These are phyloP conservation scores for Thalassophryne amazonica DNA, from an alignment of 2,797 vertebrate species.

Conservation along the genomic window DNA sequence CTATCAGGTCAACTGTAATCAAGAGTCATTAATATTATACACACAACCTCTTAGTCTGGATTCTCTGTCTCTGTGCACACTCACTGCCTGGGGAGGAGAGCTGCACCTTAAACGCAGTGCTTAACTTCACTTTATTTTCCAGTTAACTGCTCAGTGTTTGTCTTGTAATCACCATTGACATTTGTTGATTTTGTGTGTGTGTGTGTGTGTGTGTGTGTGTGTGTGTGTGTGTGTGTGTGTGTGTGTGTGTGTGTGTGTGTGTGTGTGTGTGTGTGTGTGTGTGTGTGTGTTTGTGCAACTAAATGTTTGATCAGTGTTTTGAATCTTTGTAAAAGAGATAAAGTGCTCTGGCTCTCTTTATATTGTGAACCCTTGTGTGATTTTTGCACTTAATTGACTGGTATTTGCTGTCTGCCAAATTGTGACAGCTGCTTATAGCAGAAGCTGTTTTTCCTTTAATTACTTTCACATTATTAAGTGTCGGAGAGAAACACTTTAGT, in stretches of 20 bases:
- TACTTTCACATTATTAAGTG: neutral
- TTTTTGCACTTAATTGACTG: neutral
- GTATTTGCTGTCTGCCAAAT: neutral
- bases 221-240: neutral
- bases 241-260: neutral
- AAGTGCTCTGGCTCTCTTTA: neutral
- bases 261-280: neutral
- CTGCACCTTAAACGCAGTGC: neutral
- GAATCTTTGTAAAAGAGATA: neutral
- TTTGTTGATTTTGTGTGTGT: neutral
- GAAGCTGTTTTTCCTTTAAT: conserved; percentile 8
- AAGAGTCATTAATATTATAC: conserved; percentile 76
- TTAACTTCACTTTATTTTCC: neutral
- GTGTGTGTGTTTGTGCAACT: neutral
- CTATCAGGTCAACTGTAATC: conserved; percentile 73
- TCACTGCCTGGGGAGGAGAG: conserved; percentile 8
- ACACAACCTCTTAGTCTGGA: conserved; percentile 38
- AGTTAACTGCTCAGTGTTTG: too few species aligned
- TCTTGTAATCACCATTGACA: too few species aligned
- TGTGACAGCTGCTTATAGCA: neutral
- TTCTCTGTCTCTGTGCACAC: conserved; percentile 14
- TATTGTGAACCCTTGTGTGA: neutral
- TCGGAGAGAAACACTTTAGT: neutral
- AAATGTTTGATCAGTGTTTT: neutral
- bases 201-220: neutral